Base-by-base conservation (phyloP, 2,797 vertebrate species). In the Cygnus olor region DNA sequence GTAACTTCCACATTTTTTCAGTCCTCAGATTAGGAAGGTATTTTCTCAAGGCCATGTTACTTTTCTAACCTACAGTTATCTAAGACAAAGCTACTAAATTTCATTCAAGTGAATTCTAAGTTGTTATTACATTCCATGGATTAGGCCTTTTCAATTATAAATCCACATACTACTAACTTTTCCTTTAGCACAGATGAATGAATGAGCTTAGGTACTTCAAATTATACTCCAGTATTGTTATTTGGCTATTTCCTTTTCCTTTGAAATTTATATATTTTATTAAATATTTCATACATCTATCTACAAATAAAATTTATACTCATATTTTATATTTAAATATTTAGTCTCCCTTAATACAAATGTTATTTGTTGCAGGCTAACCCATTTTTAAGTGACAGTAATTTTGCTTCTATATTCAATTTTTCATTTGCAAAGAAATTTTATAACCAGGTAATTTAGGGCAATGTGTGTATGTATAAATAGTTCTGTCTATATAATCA, bases 11-110 rank as follows among this genome's bases (percentile, higher is more conserved):
- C 1, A 1, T 34, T 51, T 63, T 80, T 83, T 66, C 30, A 54
- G 11, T 38, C 45, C 72, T 69, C 16, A 22, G 10, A 32, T 79
- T 21, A 53, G 5, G 21, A 80, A 34, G 5, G 7, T 45, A 4
- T 72, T 60, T 53, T 9, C 25, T 45, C 25, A 49, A 42, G 13
- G 28, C 10, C 6, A 3, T 1, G 0, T 32, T 32, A 25, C 6
- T 3, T 40, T 2, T 30, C 34, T 8, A 68, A 63, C 2, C 1
- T 44, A 3, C 63, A 72, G 5, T 38, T 63, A 56, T 27, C 65
- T 44, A 74, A 47, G 9, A 2, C 10, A n/a, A 69, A 32, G 7
- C 21, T 65, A 68, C 2, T 28, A 83, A 54, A 15, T 28, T 4
- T 73, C 47, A 66, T 38, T 73, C 38, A 68, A 53, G 27, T 7